These are phyloP conservation scores for Apistogramma diplotaenia DNA, from an alignment of 2,113 vertebrate species.

Conservation along the genomic window DNA sequence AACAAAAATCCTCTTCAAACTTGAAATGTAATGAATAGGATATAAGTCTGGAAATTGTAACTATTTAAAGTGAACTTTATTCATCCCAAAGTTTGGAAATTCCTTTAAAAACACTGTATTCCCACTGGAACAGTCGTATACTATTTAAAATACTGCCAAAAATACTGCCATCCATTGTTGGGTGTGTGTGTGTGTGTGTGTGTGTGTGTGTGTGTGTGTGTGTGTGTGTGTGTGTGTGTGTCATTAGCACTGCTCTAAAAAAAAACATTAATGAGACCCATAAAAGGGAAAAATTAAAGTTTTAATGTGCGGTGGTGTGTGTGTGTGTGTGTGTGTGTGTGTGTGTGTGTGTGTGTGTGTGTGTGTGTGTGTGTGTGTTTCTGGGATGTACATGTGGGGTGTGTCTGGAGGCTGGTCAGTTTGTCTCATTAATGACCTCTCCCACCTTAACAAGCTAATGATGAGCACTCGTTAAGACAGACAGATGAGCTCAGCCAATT, in stretches of 20 bases:
- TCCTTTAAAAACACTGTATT: background rate
- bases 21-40: no score
- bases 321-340: conserved; percentile 24
- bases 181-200: conserved; percentile 3
- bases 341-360: conserved; percentile 28
- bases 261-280: conserved; percentile 73
- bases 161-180: no score
- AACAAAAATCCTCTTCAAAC: no score
- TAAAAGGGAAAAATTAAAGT: conserved; percentile 74
- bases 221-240: conserved; percentile 4
- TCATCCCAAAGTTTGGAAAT: no score
- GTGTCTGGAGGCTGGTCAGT: conserved; percentile 67
- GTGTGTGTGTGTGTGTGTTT: conserved; percentile 27
- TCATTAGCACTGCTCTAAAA: conserved; percentile 48
- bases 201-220: background rate
- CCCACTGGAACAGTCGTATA: no score
- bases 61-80: no score
- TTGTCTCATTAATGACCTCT: conserved; percentile 63
- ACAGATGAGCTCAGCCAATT: conserved; percentile 48
- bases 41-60: no score
- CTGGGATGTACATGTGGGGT: conserved; percentile 17
- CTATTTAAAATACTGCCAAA: no score
- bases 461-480: conserved; percentile 56
- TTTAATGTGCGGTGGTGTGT: conserved; percentile 47
- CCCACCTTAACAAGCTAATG: conserved; percentile 57